Conservation (phyloP, 2,113 vertebrate genomes). For the Aspiorhynchus laticeps region DNA sequence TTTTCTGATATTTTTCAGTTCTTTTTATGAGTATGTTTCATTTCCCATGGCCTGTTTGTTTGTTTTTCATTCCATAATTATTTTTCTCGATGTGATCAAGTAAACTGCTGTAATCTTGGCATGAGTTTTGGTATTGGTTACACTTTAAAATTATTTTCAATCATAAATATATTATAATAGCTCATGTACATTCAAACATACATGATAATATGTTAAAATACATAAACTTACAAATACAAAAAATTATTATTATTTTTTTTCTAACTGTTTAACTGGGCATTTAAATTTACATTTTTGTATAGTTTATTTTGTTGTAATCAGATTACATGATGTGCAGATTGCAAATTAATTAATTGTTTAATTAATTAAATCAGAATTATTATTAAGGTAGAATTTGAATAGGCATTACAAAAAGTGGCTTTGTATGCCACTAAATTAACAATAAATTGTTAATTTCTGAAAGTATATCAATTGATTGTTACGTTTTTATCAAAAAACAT, state of each 20-base stretch:
- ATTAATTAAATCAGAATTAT: no score
- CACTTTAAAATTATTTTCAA: background rate
- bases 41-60: conserved; percentile 8
- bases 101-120: background rate
- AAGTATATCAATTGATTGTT: background rate
- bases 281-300: background rate
- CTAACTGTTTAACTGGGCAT: background rate
- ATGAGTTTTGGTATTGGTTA: background rate
- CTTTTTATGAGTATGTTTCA: background rate
- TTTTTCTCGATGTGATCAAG: background rate
- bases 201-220: no score
- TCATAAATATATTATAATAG: background rate
- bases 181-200: background rate
- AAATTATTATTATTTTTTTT: no score
- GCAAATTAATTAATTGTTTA: background rate
- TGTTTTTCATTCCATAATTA: background rate
- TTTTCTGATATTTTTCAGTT: background rate
- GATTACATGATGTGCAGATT: no score
- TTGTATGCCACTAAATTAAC: background rate
- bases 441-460: background rate
- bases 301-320: background rate
- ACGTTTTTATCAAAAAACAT: no score
- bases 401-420: background rate
- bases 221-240: no score
- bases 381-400: background rate